phyloP scores from a whole-genome alignment of 2,888 invertebrate genomes.

The Acronicta leporina region DNA sequence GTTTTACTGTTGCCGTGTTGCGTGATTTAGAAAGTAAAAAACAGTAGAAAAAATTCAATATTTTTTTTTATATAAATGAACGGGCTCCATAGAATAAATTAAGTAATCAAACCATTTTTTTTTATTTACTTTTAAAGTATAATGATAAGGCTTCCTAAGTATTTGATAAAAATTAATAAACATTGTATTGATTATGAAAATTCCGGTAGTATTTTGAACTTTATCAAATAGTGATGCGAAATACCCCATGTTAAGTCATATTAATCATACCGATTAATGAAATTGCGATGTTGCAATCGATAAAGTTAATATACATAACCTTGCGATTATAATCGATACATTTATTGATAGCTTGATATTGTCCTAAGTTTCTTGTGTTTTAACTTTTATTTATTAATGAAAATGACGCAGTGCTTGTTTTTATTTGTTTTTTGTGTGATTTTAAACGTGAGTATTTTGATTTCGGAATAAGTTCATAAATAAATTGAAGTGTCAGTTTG shows the following conservation, averaged over 20 bases:
- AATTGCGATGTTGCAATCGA: slow-evolving; percentile 58
- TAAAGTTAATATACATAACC: slow-evolving; percentile 62
- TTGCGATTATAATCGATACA: slow-evolving; percentile 49
- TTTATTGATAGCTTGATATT: slow-evolving; percentile 60
- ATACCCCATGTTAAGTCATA: slow-evolving; percentile 22
- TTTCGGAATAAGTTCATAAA: neutral
- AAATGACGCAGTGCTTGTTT: slow-evolving; percentile 46
- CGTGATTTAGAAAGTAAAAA: too few species aligned
- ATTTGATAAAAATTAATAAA: slow-evolving; percentile 10
- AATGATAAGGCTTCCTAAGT: slow-evolving; percentile 11
- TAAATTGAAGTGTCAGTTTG: too few species aligned
- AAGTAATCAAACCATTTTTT: too few species aligned
- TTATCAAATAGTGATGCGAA: slow-evolving; percentile 32
- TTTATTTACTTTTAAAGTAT: neutral
- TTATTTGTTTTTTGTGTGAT: slow-evolving; percentile 42
- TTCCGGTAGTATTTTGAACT: slow-evolving; percentile 23
- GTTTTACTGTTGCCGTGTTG: too few species aligned
- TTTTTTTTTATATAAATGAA: too few species aligned
- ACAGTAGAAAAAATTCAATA: too few species aligned
- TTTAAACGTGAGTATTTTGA: slow-evolving; percentile 53
- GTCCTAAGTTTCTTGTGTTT: slow-evolving; percentile 48
- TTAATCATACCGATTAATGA: slow-evolving; percentile 50
- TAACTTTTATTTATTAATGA: slow-evolving; percentile 34
- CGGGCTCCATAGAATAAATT: too few species aligned
- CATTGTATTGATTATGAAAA: slow-evolving; percentile 15